phyloP scores from a whole-genome alignment of 2,888 invertebrate genomes.

The Polydrusus cervinus region DNA sequence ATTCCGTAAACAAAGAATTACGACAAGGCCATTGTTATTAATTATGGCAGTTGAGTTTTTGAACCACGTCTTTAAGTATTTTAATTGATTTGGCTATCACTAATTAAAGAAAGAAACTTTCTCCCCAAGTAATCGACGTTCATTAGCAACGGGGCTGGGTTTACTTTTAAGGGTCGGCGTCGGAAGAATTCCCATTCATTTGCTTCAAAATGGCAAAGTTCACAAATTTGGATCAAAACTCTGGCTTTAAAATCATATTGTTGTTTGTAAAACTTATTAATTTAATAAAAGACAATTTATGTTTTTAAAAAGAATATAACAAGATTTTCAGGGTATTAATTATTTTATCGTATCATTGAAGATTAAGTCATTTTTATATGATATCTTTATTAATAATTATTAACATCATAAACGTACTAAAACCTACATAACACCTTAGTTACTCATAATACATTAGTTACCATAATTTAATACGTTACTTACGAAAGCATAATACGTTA shows the following conservation, averaged over 20 bases:
- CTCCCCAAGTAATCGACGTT: conserved; percentile 25
- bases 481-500: no score
- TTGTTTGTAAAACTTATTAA: neutral
- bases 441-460: no score
- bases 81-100: conserved; percentile 42
- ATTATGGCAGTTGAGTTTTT: conserved; percentile 37
- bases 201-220: conserved; percentile 42
- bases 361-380: no score
- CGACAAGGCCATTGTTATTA: conserved; percentile 28
- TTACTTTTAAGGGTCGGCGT: conserved; percentile 30
- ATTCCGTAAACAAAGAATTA: conserved; percentile 45
- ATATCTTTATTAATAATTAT: no score
- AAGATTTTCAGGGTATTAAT: no score
- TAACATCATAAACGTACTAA: no score
- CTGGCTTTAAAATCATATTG: neutral
- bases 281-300: neutral
- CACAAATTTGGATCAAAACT: conserved; percentile 42
- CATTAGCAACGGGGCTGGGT: conserved; percentile 12
- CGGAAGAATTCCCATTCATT: conserved; percentile 43
- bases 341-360: no score
- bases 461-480: no score
- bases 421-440: no score
- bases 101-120: conserved; percentile 46
- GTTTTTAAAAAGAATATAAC: neutral
- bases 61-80: conserved; percentile 35